Evolutionary conservation across 2,113 vertebrate genomes (phyloP), one percentile per base, ranked within the genome.

Genomic region (Rutilus rutilus): DNA sequence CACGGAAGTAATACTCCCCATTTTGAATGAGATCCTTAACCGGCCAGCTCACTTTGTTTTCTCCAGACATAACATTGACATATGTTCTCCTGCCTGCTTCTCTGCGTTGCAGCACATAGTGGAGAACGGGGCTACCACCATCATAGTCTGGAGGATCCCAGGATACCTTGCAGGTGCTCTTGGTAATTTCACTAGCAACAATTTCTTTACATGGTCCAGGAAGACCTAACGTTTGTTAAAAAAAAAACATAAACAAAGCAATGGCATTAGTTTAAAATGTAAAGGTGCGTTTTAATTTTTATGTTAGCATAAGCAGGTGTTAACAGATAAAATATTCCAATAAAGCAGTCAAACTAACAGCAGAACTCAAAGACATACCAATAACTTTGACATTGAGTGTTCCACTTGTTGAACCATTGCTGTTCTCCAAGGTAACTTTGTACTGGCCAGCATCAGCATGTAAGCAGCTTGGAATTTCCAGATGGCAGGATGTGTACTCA

Each of bases 371-470:
- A 52, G 62, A 45, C 54, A 90, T 97, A 99, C 98, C 98, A 91
- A 99, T 99, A 91, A 99, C 98, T 97, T 99, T 99, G 91, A 99
- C 97, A 7, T 97, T 98, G 88, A 99, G 92, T 74, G 97, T 96
- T 85, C 95, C 98, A 14, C 97, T 99, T 86, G 96, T 93, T 57
- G 97, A 94, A 90, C 98, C 97, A 45, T 97, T 93, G 23, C 94
- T 97, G 92, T 99, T 99, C 91, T 99, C 98, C 89, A 99, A 52
- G 19, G 97, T 99, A 85, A 99, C 96, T 88, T 97, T 98, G 88
- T 99, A 99, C 87, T 96, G 92, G 80, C 98, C 98, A 65, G 97
- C 97, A 90, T 99, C 98, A 52, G 94, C 91, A 78, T 96, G 97
- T 80, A 97, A 90, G 82, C 96, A 95, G 91, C 95, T 96, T 87